Percentiles rank a stretch among this genome's conserved stretches.
phyloP scores from a whole-genome alignment of 2,888 invertebrate species.

The Drosophila merina region DNA sequence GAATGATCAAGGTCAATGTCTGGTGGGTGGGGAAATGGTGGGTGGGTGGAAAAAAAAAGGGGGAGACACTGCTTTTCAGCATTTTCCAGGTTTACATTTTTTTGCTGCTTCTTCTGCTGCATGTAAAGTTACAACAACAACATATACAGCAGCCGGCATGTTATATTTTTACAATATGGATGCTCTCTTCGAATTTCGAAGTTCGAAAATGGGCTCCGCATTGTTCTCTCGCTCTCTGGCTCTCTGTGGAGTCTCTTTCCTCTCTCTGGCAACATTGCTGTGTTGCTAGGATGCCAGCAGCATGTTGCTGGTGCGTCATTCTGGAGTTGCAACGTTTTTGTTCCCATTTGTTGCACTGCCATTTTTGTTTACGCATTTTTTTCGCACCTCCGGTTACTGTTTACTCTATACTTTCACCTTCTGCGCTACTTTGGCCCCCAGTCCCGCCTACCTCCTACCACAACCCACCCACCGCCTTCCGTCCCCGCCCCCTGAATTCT shows the following conservation, averaged over 20 bases:
- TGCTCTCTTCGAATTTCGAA: constrained; percentile 55
- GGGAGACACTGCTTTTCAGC: constrained; percentile 28
- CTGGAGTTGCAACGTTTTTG: neutral
- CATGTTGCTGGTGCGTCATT: constrained; percentile 39
- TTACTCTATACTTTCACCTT: constrained; percentile 57
- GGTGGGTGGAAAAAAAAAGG: neutral
- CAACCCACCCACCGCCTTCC: neutral
- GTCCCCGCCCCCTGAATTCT: constrained; percentile 12
- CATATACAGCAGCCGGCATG: constrained; percentile 50
- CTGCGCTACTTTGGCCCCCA: constrained; percentile 22
- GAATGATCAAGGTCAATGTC: constrained; percentile 78
- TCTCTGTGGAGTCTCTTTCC: neutral
- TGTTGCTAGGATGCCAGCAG: constrained; percentile 25
- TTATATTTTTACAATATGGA: constrained; percentile 34
- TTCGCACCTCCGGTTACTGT: constrained; percentile 62
- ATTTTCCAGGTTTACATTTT: constrained; percentile 35
- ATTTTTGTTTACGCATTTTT: constrained; percentile 64
- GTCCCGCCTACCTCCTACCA: neutral
- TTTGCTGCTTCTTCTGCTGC: constrained; percentile 62
- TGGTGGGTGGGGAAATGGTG: constrained; percentile 42
- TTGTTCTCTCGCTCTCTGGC: neutral
- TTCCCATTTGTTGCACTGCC: constrained; percentile 19
- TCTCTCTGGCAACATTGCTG: neutral
- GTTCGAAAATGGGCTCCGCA: constrained; percentile 62
- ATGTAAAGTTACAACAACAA: constrained; percentile 61